These are phyloP conservation scores for Cataglyphis livida DNA, from an alignment of 2,888 invertebrate genomes.

Conservation along the genomic window DNA sequence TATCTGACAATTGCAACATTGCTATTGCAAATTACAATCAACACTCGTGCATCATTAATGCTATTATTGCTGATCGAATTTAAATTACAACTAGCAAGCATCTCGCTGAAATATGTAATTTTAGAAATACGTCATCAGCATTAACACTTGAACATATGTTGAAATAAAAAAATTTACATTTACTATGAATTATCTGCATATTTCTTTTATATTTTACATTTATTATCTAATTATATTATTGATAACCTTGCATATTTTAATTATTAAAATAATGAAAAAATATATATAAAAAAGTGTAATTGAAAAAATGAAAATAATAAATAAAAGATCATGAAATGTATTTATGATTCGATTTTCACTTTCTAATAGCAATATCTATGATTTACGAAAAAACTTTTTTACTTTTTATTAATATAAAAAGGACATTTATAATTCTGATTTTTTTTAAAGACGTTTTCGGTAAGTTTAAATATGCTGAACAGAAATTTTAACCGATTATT, in stretches of 20 bases:
- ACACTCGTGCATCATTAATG: background rate
- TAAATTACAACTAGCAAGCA: background rate
- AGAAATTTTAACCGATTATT: background rate
- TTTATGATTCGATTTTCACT: background rate
- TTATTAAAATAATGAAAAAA: background rate
- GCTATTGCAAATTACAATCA: background rate
- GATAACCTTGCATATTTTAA: background rate
- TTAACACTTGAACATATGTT: background rate
- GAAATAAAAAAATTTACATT: background rate
- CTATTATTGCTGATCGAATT: background rate
- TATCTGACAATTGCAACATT: background rate
- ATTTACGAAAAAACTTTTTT: background rate
- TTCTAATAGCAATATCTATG: background rate
- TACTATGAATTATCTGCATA: background rate
- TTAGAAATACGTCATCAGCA: background rate
- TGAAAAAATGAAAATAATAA: background rate
- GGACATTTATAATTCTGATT: background rate
- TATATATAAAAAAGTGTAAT: background rate
- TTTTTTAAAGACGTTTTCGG: background rate
- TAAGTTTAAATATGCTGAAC: background rate
- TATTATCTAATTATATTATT: background rate
- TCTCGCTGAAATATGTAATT: constrained; percentile 4
- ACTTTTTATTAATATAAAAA: background rate
- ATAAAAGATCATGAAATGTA: too few relatives aligned
- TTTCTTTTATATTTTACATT: background rate